Conservation (phyloP, 2,797 vertebrate species). For the Protonibea diacanthus region DNA sequence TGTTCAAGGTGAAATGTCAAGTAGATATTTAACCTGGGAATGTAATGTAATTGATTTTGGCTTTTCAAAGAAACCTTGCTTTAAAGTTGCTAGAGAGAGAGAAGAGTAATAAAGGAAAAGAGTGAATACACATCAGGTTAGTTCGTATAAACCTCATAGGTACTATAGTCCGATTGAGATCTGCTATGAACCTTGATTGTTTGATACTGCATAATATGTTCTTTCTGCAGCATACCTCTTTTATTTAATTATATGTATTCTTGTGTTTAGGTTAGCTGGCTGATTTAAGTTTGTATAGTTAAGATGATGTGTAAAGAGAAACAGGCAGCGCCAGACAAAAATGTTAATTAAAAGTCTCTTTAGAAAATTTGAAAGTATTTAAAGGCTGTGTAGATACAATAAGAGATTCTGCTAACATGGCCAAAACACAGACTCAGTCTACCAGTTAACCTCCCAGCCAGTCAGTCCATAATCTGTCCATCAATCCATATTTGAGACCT, state of each 20-base stretch:
- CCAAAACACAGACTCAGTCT: neutral
- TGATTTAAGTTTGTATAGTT: neutral
- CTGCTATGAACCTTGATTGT: slow-evolving; percentile 11
- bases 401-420: neutral
- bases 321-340: neutral
- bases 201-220: slow-evolving; percentile 5
- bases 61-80: slow-evolving; percentile 7
- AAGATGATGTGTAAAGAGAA: neutral
- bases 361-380: neutral
- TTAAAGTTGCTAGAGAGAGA: neutral
- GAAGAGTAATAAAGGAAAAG: slow-evolving; percentile 2
- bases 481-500: slow-evolving; percentile 19
- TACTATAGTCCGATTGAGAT: neutral
- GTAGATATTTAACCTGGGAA: slow-evolving; percentile 25
- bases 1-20: slow-evolving; percentile 52
- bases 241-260: slow-evolving; percentile 1
- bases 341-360: neutral
- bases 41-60: slow-evolving; percentile 20
- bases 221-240: slow-evolving; percentile 6
- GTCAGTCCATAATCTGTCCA: slow-evolving; percentile 31
- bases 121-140: slow-evolving; percentile 4
- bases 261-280: neutral
- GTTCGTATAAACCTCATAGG: slow-evolving; percentile 7
- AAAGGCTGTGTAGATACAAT: neutral
- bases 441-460: slow-evolving; percentile 14